phyloP scores from a whole-genome alignment of 2,888 invertebrate species.

The Chironomus riparius region DNA sequence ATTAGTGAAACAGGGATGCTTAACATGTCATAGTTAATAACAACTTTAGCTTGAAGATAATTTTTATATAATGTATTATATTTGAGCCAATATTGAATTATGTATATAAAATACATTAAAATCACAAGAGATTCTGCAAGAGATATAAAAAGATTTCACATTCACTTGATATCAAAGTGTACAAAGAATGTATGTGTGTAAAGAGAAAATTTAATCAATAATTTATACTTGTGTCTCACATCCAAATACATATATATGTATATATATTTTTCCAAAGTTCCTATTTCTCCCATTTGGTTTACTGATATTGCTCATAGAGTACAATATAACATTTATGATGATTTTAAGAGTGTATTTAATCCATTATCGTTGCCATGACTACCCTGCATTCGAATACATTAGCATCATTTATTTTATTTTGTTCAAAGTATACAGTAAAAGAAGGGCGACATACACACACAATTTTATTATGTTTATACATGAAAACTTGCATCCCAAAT shows the following conservation, averaged over 20 bases:
- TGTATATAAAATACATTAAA: neutral
- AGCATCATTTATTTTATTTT: neutral
- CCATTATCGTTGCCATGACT: constrained; percentile 14
- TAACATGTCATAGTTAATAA: too few species aligned
- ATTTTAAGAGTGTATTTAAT: constrained; percentile 11
- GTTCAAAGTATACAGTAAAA: too few species aligned
- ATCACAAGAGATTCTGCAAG: neutral
- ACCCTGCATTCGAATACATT: constrained; percentile 18
- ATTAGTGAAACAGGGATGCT: too few species aligned
- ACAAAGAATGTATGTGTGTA: neutral
- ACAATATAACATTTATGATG: neutral
- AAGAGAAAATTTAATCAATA: constrained; percentile 19
- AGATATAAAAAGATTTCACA: neutral
- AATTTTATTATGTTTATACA: neutral
- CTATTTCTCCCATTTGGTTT: neutral
- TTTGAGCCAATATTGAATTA: too few species aligned
- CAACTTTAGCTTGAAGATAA: too few species aligned
- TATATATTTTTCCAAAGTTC: neutral
- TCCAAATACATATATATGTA: neutral
- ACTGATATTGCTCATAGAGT: neutral
- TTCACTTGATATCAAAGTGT: neutral
- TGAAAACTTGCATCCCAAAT: too few species aligned
- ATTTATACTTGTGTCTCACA: constrained; percentile 1
- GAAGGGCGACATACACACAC: neutral
- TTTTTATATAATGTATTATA: too few species aligned